Conservation (phyloP, 1,140 invertebrate species). For the Belonocnema kinseyi region DNA sequence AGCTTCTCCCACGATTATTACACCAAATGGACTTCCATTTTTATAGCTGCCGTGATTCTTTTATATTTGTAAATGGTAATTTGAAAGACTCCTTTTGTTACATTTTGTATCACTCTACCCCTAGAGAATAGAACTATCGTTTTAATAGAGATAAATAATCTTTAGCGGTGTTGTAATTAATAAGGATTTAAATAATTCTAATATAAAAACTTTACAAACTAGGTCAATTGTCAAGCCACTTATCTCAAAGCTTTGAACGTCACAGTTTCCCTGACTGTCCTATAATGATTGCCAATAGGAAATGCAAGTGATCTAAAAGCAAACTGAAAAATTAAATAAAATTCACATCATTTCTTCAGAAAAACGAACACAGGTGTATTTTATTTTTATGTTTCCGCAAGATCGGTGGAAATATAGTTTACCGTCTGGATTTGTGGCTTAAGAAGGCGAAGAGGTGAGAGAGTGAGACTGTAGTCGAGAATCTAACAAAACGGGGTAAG, state of each 20-base stretch:
- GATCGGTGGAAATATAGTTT: slow-evolving; percentile 45
- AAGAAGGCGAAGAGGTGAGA: slow-evolving; percentile 45
- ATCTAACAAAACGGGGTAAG: slow-evolving; percentile 39
- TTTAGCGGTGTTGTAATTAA: no score
- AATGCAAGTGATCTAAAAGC: slow-evolving; percentile 45
- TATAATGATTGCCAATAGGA: slow-evolving; percentile 36
- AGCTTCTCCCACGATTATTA: slow-evolving; percentile 19
- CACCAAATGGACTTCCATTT: slow-evolving; percentile 17
- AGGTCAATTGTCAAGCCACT: slow-evolving; percentile 35
- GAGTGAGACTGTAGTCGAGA: slow-evolving; percentile 42
- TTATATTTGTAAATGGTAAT: no score
- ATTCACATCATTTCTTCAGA: slow-evolving; percentile 51
- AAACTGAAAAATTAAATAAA: slow-evolving; percentile 55
- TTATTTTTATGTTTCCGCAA: slow-evolving; percentile 16
- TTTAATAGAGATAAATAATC: no score
- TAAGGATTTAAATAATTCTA: slow-evolving; percentile 34
- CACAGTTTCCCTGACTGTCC: neutral
- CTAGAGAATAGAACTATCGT: no score
- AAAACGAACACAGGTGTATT: slow-evolving; percentile 42
- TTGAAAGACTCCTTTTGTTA: no score
- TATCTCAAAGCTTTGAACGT: neutral
- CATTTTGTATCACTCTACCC: no score
- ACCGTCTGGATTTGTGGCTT: slow-evolving; percentile 56
- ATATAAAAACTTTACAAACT: slow-evolving; percentile 20
- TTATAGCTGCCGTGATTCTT: slow-evolving; percentile 32